Evolutionary conservation across 1,140 invertebrate species (phyloP).

Genomic region (Hydropsyche tenuis): DNA sequence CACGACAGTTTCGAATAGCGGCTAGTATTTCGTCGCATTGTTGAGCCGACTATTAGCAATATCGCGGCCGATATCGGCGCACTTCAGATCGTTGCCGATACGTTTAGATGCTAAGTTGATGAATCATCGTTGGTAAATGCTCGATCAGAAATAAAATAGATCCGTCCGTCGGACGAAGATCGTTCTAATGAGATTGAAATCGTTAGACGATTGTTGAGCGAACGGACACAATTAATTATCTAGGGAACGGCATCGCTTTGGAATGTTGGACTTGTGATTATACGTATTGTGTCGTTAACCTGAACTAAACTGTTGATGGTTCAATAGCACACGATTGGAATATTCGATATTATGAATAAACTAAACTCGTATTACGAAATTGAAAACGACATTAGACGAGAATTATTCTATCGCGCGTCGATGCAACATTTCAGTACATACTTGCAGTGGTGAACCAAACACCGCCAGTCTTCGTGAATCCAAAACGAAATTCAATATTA

Average conservation of each 20-base stretch:
- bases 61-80: not conserved
- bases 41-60: conserved; percentile 2
- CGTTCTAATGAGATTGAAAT: conserved; percentile 38
- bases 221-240: conserved; percentile 16
- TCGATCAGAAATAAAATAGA: conserved; percentile 39
- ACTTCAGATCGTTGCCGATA: conserved; percentile 1
- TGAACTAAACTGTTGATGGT: no score
- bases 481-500: no score
- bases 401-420: no score
- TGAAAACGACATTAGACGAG: no score
- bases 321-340: no score
- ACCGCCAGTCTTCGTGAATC: no score
- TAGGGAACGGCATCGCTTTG: not conserved
- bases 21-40: not conserved
- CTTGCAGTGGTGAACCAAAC: no score
- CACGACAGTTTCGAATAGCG: not conserved
- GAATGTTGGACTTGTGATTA: not conserved
- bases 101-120: conserved; percentile 17
- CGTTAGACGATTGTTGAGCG: conserved; percentile 27
- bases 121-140: conserved; percentile 36
- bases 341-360: no score
- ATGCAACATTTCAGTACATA: no score
- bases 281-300: no score
- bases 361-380: no score
- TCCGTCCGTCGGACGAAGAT: conserved; percentile 24